Percentiles rank a stretch among this genome's conserved stretches.
phyloP scores from a whole-genome alignment of 64 coral and sea anemone species.

The Anthopleura sola region DNA sequence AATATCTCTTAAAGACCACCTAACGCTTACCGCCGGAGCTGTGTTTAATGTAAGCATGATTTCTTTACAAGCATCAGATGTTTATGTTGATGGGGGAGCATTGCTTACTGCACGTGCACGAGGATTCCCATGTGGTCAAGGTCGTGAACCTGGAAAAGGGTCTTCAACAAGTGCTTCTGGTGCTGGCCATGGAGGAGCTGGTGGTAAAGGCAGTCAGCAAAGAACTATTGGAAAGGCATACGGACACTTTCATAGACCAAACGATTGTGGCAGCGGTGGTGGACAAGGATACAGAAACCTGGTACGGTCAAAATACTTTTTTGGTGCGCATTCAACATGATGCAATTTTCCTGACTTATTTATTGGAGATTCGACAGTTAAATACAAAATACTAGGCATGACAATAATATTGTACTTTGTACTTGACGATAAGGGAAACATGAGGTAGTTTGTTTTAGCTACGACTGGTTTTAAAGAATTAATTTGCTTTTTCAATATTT shows the following conservation, averaged over 20 bases:
- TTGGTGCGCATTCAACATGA: too few relatives aligned
- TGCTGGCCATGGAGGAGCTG: conserved; percentile 79
- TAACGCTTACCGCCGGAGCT: conserved; percentile 74
- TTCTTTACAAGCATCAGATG: conserved; percentile 45
- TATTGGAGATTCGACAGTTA: too few relatives aligned
- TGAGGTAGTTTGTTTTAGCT: too few relatives aligned
- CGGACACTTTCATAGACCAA: conserved; percentile 76
- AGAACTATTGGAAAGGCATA: conserved; percentile 59
- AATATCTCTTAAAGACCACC: conserved; percentile 43
- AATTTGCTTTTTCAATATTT: too few relatives aligned
- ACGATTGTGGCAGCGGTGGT: conserved; percentile 71
- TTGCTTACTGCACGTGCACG: conserved; percentile 81
- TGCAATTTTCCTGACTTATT: too few relatives aligned
- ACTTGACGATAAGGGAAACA: too few relatives aligned
- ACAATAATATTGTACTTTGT: too few relatives aligned
- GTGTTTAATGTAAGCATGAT: conserved; percentile 61
- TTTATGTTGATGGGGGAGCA: conserved; percentile 78
- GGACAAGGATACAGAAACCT: conserved; percentile 69
- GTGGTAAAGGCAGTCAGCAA: conserved; percentile 75
- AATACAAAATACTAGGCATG: too few relatives aligned
- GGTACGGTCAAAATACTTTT: conserved; percentile 40
- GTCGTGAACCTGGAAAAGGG: conserved; percentile 43
- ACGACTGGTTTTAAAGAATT: too few relatives aligned
- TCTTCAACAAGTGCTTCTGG: conserved; percentile 68
- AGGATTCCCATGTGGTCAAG: conserved; percentile 80